phyloP scores from a whole-genome alignment of 2,888 invertebrate species.

The Frankliniella fusca region DNA sequence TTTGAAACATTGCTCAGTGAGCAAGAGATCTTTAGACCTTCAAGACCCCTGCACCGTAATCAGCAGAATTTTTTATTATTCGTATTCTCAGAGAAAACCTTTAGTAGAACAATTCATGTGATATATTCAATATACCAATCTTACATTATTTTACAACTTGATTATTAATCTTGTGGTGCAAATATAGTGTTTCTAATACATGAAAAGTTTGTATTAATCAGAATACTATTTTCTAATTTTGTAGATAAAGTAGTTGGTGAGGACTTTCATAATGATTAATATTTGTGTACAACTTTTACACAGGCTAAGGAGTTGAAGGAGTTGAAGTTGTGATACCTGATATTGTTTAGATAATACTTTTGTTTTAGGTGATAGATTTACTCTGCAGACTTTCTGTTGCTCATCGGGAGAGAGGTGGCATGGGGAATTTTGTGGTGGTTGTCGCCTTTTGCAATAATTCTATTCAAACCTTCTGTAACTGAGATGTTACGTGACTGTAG shows the following conservation, averaged over 20 bases:
- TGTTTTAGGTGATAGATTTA: constrained; percentile 1
- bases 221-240: neutral
- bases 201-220: no score
- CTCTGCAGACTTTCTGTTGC: neutral
- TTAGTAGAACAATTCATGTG: no score
- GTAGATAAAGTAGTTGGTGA: neutral
- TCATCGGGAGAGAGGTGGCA: neutral
- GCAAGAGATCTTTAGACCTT: no score
- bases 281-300: neutral
- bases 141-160: no score
- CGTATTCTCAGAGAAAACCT: neutral
- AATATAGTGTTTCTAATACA: no score
- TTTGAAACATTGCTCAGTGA: neutral
- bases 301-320: neutral
- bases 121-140: no score
- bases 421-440: constrained; percentile 1
- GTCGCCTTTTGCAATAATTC: neutral
- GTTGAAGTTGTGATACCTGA: neutral
- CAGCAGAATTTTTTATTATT: neutral
- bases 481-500: neutral
- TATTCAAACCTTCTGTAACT: neutral
- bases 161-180: no score
- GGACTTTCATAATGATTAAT: neutral
- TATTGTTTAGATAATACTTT: neutral
- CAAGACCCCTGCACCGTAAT: neutral